A percentile compares a stretch with the other conserved stretches of the same genome.
Conservation (phyloP, 2,888 invertebrate species). For the Sinelater perroti region DNA sequence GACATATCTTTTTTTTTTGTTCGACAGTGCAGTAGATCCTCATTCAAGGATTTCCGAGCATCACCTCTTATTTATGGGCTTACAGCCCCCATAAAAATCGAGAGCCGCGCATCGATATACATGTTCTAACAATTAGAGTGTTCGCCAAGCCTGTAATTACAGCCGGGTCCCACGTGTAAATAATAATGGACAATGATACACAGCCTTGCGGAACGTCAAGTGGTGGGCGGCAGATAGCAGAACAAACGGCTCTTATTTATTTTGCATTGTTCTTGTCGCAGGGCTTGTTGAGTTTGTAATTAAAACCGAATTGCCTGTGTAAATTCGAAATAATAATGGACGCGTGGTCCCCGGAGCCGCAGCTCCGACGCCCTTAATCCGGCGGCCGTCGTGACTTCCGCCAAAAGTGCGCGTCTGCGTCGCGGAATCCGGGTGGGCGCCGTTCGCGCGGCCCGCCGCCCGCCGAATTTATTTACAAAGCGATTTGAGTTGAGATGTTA, state of each 20-base stretch:
- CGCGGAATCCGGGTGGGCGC: no score
- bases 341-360: not conserved
- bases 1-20: no score
- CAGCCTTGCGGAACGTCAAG: slow-evolving; percentile 8
- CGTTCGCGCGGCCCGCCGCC: not conserved
- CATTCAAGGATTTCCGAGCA: no score
- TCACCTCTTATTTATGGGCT: no score
- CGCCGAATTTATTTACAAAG: slow-evolving; percentile 15
- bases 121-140: not conserved
- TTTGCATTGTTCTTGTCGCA: slow-evolving; percentile 1
- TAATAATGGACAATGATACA: slow-evolving; percentile 4
- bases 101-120: no score
- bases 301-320: slow-evolving; percentile 6
- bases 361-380: no score
- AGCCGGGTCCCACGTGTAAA: slow-evolving; percentile 1
- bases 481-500: slow-evolving; percentile 14
- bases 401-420: no score
- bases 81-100: no score
- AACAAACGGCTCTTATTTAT: slow-evolving; percentile 2
- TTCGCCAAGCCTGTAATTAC: slow-evolving; percentile 1
- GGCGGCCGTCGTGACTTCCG: no score
- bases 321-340: slow-evolving; percentile 3
- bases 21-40: no score
- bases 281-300: slow-evolving; percentile 7
- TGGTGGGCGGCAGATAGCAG: not conserved